Evolutionary conservation across 2,797 vertebrate genomes (phyloP).

Genomic region (Muscicapa striata): DNA sequence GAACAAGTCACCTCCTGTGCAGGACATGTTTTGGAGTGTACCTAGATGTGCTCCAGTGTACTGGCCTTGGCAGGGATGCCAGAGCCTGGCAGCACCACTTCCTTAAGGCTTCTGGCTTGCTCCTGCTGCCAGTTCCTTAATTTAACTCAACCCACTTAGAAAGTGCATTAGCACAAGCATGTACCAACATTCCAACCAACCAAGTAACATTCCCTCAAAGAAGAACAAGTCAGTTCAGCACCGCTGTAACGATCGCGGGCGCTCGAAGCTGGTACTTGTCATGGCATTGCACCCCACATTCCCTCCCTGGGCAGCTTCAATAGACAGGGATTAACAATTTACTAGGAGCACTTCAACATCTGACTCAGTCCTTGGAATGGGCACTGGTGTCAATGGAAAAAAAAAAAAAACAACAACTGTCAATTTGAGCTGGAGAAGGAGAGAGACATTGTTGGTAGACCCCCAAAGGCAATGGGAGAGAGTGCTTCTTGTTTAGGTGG

Average conservation of each 20-base stretch:
- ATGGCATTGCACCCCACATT: constrained; percentile 45
- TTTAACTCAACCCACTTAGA: constrained; percentile 25
- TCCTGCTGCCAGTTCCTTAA: constrained; percentile 33
- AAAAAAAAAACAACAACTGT: background rate
- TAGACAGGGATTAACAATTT: background rate
- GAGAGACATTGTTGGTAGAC: background rate
- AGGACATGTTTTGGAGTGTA: background rate
- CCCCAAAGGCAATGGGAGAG: background rate
- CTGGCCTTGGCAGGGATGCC: constrained; percentile 27
- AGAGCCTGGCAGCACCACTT: background rate
- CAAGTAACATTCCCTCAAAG: constrained; percentile 13
- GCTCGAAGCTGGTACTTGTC: constrained; percentile 13
- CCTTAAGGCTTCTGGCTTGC: constrained; percentile 32
- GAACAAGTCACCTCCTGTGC: background rate
- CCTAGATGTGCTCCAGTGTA: background rate
- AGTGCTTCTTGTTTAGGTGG: background rate
- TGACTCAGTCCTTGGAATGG: background rate
- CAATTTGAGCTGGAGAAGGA: background rate
- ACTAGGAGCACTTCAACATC: background rate
- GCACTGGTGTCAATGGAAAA: background rate
- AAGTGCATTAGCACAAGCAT: constrained; percentile 37
- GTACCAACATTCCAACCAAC: constrained; percentile 3
- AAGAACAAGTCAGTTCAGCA: constrained; percentile 48
- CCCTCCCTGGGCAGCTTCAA: background rate
- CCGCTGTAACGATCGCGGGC: background rate